These are phyloP conservation scores for Ondatra zibethicus DNA, from an alignment of 2,113 vertebrate species.

Conservation along the genomic window DNA sequence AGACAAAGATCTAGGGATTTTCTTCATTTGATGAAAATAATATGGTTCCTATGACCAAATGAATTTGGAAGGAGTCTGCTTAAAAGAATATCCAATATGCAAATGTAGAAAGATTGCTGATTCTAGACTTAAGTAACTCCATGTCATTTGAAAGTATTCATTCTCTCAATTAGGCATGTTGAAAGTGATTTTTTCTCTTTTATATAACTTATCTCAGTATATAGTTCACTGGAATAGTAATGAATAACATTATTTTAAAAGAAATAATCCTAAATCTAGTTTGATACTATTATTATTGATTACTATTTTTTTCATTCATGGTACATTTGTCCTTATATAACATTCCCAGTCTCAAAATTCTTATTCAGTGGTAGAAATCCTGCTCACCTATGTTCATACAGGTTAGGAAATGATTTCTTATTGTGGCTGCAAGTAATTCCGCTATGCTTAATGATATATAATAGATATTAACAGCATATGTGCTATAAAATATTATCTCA, in stretches of 20 bases:
- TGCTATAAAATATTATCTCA: not conserved
- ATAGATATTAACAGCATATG: slow-evolving; percentile 11
- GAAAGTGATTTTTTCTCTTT: not conserved
- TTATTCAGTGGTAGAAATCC: not conserved
- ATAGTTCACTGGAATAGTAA: not conserved
- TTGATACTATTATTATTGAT: not conserved
- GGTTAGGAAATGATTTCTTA: slow-evolving; percentile 11
- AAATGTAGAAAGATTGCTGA: not conserved
- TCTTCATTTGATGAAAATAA: not conserved
- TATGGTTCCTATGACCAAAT: not conserved
- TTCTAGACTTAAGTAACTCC: too few relatives aligned
- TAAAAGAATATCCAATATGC: not conserved
- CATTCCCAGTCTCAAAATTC: slow-evolving; percentile 25
- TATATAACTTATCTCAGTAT: not conserved
- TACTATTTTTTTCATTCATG: slow-evolving; percentile 10
- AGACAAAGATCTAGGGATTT: not conserved
- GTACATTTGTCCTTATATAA: not conserved
- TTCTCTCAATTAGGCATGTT: not conserved
- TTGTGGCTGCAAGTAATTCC: not conserved
- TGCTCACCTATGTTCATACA: not conserved
- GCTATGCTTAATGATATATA: not conserved
- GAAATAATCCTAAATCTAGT: not conserved
- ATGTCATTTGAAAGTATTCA: not conserved
- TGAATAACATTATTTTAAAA: not conserved
- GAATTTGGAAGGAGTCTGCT: accelerated